Evolutionary conservation across 2,888 invertebrate genomes (phyloP).

Genomic region (Stenodema calcarata): DNA sequence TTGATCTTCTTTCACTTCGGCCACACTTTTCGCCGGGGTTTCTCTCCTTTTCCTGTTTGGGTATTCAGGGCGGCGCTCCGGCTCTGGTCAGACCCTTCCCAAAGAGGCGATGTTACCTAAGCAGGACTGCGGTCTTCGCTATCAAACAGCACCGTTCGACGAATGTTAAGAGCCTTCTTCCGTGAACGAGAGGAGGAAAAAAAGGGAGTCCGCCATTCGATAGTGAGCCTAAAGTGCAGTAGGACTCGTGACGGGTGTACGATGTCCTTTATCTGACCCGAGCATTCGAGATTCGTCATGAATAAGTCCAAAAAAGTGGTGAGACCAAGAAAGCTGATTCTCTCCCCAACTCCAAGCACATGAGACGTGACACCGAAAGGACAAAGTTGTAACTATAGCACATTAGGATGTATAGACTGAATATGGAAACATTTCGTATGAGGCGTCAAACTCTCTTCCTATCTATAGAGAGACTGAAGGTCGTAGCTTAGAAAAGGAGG

Average conservation of each 20-base stretch:
- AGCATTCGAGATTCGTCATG: not conserved
- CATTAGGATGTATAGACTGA: no score
- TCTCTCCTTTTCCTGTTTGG: conserved; percentile 19
- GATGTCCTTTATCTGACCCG: not conserved
- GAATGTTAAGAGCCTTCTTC: conserved; percentile 18
- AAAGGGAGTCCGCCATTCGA: not conserved
- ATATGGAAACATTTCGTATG: no score
- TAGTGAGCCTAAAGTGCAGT: not conserved
- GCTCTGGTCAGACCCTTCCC: not conserved
- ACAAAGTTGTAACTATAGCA: no score
- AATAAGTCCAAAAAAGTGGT: not conserved
- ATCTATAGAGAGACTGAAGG: no score
- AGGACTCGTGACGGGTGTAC: not conserved
- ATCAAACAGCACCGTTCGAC: not conserved
- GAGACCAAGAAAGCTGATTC: not conserved
- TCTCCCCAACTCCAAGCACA: not conserved
- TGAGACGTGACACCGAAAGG: no score
- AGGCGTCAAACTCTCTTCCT: no score
- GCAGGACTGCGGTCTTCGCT: not conserved
- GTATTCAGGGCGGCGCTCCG: conserved; percentile 10
- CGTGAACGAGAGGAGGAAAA: not conserved
- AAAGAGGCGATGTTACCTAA: conserved; percentile 16
- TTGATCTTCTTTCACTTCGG: conserved; percentile 13
- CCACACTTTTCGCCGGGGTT: not conserved
- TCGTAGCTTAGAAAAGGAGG: no score